Conservation (phyloP, 2,797 vertebrate genomes). For the Scolopax bukidnonensis region DNA sequence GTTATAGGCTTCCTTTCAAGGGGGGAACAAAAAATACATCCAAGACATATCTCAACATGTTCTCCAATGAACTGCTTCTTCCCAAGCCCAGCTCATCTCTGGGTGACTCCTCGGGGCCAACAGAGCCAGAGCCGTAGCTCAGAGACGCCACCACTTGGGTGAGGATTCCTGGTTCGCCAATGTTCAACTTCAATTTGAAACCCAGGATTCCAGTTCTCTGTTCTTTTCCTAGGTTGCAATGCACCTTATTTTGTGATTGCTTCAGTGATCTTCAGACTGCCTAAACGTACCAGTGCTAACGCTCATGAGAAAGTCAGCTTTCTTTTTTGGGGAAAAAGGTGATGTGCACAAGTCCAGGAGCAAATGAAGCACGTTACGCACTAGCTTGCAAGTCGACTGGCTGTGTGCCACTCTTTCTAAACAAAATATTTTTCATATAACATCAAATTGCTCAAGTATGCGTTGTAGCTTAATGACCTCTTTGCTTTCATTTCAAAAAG, state of each 20-base stretch:
- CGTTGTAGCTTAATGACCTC: neutral
- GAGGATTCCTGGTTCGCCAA: neutral
- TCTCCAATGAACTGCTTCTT: neutral
- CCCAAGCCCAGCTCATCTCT: neutral
- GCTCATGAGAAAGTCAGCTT: neutral
- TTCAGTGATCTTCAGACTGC: neutral
- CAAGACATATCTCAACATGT: fast-evolving
- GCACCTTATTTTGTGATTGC: neutral
- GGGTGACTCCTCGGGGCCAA: no score
- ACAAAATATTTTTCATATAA: neutral
- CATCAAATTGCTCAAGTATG: neutral
- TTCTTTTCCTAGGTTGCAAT: neutral
- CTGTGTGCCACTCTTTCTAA: neutral
- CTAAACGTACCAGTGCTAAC: neutral
- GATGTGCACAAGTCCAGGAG: neutral
- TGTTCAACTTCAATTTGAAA: neutral
- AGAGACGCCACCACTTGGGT: fast-evolving
- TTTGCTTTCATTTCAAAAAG: neutral
- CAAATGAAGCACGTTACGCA: fast-evolving
- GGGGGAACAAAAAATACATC: fast-evolving
- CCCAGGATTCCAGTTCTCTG: neutral
- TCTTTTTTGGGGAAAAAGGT: neutral
- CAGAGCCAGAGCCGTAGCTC: neutral
- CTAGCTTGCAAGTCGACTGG: neutral
- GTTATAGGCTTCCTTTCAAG: neutral